phyloP scores from a whole-genome alignment of 2,113 vertebrate genomes.

The Tonatia bakeri region DNA sequence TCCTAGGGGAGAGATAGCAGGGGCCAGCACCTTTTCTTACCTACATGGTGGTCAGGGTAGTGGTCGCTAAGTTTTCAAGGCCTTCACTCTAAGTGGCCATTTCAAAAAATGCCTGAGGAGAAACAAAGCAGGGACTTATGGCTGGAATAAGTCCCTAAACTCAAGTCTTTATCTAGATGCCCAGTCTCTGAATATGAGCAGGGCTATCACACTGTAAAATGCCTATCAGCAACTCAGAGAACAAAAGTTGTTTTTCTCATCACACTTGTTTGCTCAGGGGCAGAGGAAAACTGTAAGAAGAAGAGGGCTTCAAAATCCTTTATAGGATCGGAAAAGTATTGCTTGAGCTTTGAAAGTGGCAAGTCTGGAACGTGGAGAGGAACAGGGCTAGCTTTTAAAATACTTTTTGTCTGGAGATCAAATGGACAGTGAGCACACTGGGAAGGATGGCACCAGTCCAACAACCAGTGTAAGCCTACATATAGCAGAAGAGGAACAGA shows the following conservation, averaged over 20 bases:
- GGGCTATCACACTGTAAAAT: neutral
- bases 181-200: neutral
- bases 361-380: neutral
- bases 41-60: too few relatives aligned
- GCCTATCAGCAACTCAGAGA: neutral
- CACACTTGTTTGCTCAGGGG: neutral
- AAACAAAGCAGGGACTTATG: neutral
- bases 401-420: neutral
- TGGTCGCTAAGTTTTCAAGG: neutral
- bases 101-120: neutral
- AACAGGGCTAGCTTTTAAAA: neutral
- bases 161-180: neutral
- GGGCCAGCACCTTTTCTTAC: neutral
- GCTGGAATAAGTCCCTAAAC: neutral
- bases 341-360: neutral
- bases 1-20: neutral
- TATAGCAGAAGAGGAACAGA: neutral
- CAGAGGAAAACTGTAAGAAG: neutral
- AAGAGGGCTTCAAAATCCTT: neutral
- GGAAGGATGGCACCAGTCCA: neutral
- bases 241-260: neutral
- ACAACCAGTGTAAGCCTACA: neutral
- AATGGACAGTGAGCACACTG: neutral
- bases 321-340: neutral
- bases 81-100: neutral